Conservation (phyloP, 2,113 vertebrate genomes). For the Tylochromis polylepis region DNA sequence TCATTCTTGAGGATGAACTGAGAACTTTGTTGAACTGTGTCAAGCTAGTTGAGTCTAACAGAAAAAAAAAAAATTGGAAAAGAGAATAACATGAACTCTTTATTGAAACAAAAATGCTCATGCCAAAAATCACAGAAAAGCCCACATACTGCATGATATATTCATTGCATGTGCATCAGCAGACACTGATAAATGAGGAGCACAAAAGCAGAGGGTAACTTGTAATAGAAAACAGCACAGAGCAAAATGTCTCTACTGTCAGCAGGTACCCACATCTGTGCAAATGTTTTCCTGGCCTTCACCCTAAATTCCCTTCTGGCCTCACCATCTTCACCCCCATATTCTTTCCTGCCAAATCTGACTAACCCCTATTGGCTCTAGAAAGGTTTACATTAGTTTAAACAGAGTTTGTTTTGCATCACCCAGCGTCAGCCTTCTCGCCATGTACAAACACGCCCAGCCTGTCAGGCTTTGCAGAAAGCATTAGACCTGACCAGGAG, state of each 20-base stretch:
- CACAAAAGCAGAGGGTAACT: neutral
- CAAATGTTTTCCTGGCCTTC: constrained; percentile 33
- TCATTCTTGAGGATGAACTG: neutral
- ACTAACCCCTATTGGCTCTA: neutral
- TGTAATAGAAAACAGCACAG: neutral
- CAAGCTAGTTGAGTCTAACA: neutral
- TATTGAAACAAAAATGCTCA: neutral
- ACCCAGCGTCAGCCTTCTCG: neutral
- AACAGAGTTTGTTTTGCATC: constrained; percentile 17
- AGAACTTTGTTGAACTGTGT: neutral
- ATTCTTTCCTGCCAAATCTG: neutral
- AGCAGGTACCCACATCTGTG: constrained; percentile 44
- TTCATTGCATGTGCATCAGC: neutral
- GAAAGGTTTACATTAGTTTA: constrained; percentile 38
- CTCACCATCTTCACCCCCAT: neutral
- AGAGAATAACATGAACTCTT: neutral
- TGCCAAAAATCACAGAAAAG: neutral
- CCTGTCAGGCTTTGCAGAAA: neutral
- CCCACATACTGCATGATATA: neutral
- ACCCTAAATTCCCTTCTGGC: neutral
- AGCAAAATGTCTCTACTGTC: neutral
- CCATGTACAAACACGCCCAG: neutral
- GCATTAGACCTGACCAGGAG: neutral
- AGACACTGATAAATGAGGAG: neutral
- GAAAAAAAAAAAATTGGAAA: neutral